Conservation (phyloP, 1,140 invertebrate species). For the Diprion similis region DNA sequence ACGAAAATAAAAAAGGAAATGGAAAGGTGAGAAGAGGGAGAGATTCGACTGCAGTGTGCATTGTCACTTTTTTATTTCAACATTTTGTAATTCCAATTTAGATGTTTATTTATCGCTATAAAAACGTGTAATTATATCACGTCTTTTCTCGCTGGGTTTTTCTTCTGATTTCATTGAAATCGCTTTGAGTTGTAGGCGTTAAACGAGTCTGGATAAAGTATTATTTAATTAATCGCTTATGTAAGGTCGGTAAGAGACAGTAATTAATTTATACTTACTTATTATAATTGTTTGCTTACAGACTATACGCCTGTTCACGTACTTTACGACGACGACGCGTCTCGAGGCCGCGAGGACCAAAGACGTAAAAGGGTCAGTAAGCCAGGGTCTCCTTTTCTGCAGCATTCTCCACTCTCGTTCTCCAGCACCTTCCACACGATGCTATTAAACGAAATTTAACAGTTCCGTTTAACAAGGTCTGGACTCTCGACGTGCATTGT, state of each 20-base stretch:
- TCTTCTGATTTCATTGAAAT: too few species aligned
- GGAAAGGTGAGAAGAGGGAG: too few species aligned
- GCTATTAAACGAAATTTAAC: conserved; percentile 12
- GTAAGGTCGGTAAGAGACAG: too few species aligned
- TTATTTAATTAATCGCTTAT: conserved; percentile 6
- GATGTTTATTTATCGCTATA: too few species aligned
- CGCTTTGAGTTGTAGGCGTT: too few species aligned
- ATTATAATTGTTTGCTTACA: neutral
- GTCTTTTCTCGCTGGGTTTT: too few species aligned
- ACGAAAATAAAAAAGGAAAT: neutral
- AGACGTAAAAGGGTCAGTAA: conserved; percentile 45
- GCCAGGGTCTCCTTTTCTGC: conserved; percentile 36
- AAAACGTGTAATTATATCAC: too few species aligned
- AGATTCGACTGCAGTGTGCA: too few species aligned
- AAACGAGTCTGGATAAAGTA: neutral
- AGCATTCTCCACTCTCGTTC: too few species aligned
- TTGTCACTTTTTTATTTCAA: too few species aligned
- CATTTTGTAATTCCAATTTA: too few species aligned
- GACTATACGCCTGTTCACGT: neutral
- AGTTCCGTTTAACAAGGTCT: neutral
- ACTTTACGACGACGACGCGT: conserved; percentile 28
- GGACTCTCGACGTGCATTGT: neutral
- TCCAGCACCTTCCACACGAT: too few species aligned
- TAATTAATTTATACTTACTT: conserved; percentile 19
- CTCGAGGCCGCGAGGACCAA: conserved; percentile 31